phyloP scores from a whole-genome alignment of 2,797 vertebrate species.

The Melanotaenia boesemani region DNA sequence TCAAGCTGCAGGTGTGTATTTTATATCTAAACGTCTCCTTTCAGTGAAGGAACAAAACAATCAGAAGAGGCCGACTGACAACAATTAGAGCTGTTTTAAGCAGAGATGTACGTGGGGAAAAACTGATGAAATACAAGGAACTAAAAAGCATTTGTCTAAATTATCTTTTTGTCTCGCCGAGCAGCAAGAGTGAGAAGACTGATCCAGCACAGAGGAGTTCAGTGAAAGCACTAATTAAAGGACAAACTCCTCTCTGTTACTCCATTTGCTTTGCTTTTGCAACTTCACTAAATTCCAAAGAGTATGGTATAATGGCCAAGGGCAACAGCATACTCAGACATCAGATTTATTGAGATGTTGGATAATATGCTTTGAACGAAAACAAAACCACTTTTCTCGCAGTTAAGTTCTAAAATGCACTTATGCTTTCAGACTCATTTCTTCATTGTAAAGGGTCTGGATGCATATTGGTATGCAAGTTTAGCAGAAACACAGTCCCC shows the following conservation, averaged over 20 bases:
- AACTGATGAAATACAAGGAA: conserved; percentile 29
- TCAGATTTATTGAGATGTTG: conserved; percentile 59
- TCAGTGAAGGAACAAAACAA: conserved; percentile 6
- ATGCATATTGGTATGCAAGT: conserved; percentile 35
- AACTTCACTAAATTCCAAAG: conserved; percentile 70
- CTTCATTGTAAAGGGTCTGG: conserved; percentile 24
- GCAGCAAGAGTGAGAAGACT: conserved; percentile 46
- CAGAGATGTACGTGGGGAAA: conserved; percentile 28
- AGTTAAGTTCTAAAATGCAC: conserved; percentile 44
- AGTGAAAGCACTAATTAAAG: conserved; percentile 66
- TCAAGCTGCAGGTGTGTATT: not conserved
- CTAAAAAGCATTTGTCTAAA: conserved; percentile 64
- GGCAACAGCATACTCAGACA: conserved; percentile 62
- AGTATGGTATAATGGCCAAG: conserved; percentile 67
- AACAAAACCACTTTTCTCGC: conserved; percentile 58
- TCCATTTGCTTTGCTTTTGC: conserved; percentile 64
- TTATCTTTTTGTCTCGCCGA: conserved; percentile 57
- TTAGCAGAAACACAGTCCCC: conserved; percentile 22
- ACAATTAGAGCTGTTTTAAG: conserved; percentile 51
- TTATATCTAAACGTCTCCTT: not conserved
- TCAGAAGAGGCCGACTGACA: conserved; percentile 33
- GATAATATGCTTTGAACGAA: conserved; percentile 58
- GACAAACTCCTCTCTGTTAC: conserved; percentile 56
- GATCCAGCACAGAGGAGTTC: conserved; percentile 59
- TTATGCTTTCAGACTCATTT: conserved; percentile 40